phyloP scores from a whole-genome alignment of 2,113 vertebrate species.

The Hemiscyllium ocellatum region DNA sequence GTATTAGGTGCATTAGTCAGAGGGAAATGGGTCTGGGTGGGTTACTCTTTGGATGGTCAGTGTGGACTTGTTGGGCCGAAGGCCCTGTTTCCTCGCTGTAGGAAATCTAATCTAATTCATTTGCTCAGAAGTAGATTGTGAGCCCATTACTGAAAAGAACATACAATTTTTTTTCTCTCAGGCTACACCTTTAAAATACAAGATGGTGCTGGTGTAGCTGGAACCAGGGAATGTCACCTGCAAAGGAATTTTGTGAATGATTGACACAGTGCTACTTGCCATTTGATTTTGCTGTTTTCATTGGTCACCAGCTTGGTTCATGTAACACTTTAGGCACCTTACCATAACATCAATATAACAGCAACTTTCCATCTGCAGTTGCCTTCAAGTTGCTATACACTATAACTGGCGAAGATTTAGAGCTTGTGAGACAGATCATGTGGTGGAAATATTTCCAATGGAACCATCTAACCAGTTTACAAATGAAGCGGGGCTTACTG shows the following conservation, averaged over 20 bases:
- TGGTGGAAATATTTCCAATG: neutral
- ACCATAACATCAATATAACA: neutral
- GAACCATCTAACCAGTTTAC: neutral
- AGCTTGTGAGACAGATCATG: neutral
- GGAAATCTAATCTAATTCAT: neutral
- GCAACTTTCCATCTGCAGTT: neutral
- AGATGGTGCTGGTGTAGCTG: neutral
- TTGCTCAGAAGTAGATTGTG: neutral
- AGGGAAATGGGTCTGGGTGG: too few species aligned
- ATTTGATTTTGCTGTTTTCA: neutral
- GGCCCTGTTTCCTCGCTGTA: too few species aligned
- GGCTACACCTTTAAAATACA: neutral
- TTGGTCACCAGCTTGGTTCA: neutral
- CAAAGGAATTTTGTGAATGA: neutral
- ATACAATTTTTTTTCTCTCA: neutral
- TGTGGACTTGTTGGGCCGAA: too few species aligned
- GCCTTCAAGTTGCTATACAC: neutral
- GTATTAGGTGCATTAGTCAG: too few species aligned
- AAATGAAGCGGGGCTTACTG: conserved; percentile 17
- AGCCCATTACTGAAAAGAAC: neutral
- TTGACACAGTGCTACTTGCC: neutral
- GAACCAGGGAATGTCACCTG: neutral
- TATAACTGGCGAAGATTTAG: neutral
- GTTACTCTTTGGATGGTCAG: too few species aligned
- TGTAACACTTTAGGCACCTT: too few species aligned